Evolutionary conservation across 2,797 vertebrate species (phyloP).

Genomic region (Natrix natrix): DNA sequence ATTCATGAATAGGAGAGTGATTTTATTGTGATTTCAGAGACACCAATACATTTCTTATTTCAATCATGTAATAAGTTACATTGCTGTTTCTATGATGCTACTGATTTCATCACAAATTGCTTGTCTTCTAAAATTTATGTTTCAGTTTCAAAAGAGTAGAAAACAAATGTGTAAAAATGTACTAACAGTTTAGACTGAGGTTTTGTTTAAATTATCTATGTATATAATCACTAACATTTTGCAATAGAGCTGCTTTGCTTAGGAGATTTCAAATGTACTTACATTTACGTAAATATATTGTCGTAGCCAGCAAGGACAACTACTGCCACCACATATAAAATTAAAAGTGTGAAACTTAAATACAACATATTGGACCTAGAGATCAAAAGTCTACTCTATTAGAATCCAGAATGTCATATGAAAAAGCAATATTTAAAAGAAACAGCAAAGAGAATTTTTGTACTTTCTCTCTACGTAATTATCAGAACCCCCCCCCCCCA

Average conservation of each 20-base stretch:
- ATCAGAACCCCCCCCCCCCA: no score
- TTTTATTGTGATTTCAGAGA: not conserved
- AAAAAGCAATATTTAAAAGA: not conserved
- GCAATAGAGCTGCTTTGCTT: not conserved
- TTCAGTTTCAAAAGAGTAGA: not conserved
- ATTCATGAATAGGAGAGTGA: not conserved
- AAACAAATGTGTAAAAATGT: conserved; percentile 26
- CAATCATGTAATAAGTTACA: conserved; percentile 2
- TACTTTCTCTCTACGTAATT: not conserved
- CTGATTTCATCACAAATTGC: not conserved
- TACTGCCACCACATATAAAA: not conserved
- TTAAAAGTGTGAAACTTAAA: not conserved
- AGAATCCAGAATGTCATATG: not conserved
- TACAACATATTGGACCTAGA: not conserved
- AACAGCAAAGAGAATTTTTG: not conserved
- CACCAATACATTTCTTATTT: not conserved
- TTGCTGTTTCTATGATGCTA: not conserved
- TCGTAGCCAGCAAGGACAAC: not conserved
- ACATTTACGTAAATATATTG: not conserved
- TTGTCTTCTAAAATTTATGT: not conserved
- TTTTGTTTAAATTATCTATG: not conserved
- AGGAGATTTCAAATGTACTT: not conserved
- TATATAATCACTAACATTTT: not conserved
- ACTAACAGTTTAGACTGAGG: not conserved
- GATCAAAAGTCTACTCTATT: not conserved